Conservation (phyloP, 2,797 vertebrate species). For the Sus cebifrons region DNA sequence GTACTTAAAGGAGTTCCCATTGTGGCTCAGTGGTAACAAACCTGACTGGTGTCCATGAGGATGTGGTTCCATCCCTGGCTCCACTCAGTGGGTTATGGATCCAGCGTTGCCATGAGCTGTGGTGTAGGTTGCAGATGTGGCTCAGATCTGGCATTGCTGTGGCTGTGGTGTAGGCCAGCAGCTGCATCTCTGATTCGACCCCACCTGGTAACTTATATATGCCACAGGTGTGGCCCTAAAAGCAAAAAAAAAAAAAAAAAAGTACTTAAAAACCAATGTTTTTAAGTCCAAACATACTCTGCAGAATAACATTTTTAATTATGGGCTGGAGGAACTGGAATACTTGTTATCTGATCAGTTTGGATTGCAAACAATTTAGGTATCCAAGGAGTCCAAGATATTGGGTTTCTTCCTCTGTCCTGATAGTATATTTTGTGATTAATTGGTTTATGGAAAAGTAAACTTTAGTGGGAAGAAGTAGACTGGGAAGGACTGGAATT, state of each 20-base stretch:
- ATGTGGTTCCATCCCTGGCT: too few species aligned
- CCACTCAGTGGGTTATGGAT: too few species aligned
- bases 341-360: neutral
- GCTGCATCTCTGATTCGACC: too few species aligned
- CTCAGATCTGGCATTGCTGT: too few species aligned
- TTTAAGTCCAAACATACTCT: constrained; percentile 36
- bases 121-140: too few species aligned
- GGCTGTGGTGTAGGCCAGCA: too few species aligned
- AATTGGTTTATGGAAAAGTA: constrained; percentile 44
- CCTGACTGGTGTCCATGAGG: too few species aligned
- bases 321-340: neutral
- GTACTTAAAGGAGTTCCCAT: neutral
- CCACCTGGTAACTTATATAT: too few species aligned
- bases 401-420: neutral
- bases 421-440: constrained; percentile 22
- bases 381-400: neutral
- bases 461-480: neutral
- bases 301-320: constrained; percentile 46
- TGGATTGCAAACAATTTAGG: neutral
- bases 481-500: neutral
- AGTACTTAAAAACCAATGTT: constrained; percentile 4
- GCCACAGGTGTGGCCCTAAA: too few species aligned
- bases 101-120: too few species aligned
- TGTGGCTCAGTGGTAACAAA: too few species aligned
- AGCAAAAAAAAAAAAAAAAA: too few species aligned